phyloP scores from a whole-genome alignment of 2,888 invertebrate genomes.

The Argyresthia albistria region DNA sequence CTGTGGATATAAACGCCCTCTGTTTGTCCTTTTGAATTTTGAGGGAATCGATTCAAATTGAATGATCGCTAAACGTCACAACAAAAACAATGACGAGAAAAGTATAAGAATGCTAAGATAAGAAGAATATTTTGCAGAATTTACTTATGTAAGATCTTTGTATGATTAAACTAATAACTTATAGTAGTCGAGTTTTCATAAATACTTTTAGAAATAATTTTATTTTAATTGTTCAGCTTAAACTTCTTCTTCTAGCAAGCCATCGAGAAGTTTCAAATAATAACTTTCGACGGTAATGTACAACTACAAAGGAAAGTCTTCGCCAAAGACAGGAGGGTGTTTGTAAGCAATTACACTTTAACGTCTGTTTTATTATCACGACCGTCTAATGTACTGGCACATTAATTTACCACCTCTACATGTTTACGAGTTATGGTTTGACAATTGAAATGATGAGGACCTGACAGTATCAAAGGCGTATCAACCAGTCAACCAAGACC shows the following conservation, averaged over 20 bases:
- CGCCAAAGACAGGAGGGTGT: constrained; percentile 16
- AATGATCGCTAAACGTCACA: no score
- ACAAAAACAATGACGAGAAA: background rate
- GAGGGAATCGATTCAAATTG: no score
- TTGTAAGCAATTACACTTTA: constrained; percentile 66
- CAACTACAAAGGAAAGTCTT: background rate
- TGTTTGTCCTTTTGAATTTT: background rate
- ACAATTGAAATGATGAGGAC: constrained; percentile 65
- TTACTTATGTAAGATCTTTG: background rate
- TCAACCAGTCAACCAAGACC: constrained; percentile 30
- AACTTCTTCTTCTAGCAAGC: no score
- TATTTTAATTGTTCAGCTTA: no score
- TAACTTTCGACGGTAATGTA: background rate
- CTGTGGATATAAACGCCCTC: background rate
- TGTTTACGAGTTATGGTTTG: constrained; percentile 61
- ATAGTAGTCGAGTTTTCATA: no score
- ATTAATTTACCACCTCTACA: constrained; percentile 67
- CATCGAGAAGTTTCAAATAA: background rate
- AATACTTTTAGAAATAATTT: no score
- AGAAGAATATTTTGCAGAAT: background rate
- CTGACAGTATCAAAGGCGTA: constrained; percentile 42
- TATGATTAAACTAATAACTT: background rate
- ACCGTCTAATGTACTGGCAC: constrained; percentile 63
- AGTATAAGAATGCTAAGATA: background rate
- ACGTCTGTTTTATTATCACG: constrained; percentile 68